Conservation (phyloP, 2,113 vertebrate species). For the Brachypodius melanocephalos region DNA sequence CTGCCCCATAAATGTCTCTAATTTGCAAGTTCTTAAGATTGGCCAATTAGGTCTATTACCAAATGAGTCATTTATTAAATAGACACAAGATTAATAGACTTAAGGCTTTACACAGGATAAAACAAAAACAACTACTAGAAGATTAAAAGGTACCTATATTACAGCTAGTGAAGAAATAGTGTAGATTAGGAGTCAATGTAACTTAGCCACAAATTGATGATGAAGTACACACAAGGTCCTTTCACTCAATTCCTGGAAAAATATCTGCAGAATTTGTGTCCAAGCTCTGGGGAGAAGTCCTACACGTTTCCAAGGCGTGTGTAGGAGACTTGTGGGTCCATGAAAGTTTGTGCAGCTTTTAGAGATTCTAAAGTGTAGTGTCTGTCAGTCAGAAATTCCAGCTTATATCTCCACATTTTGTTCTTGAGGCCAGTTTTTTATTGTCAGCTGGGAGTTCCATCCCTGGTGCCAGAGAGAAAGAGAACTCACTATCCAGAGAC, state of each 20-base stretch:
- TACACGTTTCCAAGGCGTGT: not conserved
- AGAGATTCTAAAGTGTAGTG: not conserved
- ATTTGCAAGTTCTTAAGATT: not conserved
- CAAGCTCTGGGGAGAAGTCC: not conserved
- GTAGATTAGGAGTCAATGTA: not conserved
- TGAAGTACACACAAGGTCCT: not conserved
- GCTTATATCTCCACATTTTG: not conserved
- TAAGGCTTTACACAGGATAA: not conserved
- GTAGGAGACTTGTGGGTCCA: not conserved
- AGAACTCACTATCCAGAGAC: not conserved
- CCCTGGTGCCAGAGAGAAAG: not conserved
- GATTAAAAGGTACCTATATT: not conserved
- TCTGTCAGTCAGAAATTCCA: not conserved
- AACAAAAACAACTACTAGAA: not conserved
- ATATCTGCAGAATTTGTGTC: rapidly evolving
- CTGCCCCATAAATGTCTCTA: not conserved
- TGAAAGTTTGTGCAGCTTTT: not conserved
- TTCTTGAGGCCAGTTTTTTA: not conserved
- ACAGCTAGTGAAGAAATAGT: not conserved
- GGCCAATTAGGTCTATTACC: not conserved
- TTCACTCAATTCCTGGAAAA: not conserved
- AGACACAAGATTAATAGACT: not conserved
- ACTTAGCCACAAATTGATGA: not conserved
- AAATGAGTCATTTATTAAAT: not conserved
- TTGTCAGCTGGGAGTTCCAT: not conserved